phyloP scores from a whole-genome alignment of 2,888 invertebrate genomes.

The Parascotia fuliginaria region DNA sequence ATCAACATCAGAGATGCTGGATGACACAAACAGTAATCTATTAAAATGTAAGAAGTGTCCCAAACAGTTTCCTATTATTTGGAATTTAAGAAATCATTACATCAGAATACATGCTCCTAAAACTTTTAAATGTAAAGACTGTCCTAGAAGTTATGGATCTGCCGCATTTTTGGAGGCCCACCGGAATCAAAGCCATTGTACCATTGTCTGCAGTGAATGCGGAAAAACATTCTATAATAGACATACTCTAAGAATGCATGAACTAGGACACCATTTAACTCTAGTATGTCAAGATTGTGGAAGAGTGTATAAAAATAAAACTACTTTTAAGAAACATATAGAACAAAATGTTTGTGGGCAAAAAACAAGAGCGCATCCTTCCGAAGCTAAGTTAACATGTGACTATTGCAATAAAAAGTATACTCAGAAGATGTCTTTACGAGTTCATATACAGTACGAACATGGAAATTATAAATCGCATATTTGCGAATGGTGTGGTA shows the following conservation, averaged over 20 bases:
- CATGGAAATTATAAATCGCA: slow-evolving; percentile 73
- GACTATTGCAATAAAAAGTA: slow-evolving; percentile 75
- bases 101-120: slow-evolving; percentile 66
- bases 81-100: slow-evolving; percentile 61
- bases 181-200: slow-evolving; percentile 56
- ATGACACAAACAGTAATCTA: slow-evolving; percentile 44
- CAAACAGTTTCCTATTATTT: slow-evolving; percentile 51
- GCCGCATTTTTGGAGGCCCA: slow-evolving; percentile 52
- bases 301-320: slow-evolving; percentile 65
- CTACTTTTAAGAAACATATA: slow-evolving; percentile 66
- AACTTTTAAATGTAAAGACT: slow-evolving; percentile 56
- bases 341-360: slow-evolving; percentile 63
- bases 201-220: slow-evolving; percentile 62
- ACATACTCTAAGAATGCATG: slow-evolving; percentile 64
- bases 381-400: slow-evolving; percentile 66
- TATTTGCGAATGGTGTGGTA: slow-evolving; percentile 71
- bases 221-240: slow-evolving; percentile 64
- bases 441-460: slow-evolving; percentile 75
- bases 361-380: slow-evolving; percentile 57
- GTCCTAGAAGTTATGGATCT: slow-evolving; percentile 58
- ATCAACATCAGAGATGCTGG: slow-evolving; percentile 55
- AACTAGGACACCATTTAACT: slow-evolving; percentile 56
- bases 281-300: slow-evolving; percentile 71
- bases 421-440: slow-evolving; percentile 69
- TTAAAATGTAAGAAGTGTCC: slow-evolving; percentile 62